phyloP scores from a whole-genome alignment of 2,113 vertebrate genomes.

The Astur gentilis region DNA sequence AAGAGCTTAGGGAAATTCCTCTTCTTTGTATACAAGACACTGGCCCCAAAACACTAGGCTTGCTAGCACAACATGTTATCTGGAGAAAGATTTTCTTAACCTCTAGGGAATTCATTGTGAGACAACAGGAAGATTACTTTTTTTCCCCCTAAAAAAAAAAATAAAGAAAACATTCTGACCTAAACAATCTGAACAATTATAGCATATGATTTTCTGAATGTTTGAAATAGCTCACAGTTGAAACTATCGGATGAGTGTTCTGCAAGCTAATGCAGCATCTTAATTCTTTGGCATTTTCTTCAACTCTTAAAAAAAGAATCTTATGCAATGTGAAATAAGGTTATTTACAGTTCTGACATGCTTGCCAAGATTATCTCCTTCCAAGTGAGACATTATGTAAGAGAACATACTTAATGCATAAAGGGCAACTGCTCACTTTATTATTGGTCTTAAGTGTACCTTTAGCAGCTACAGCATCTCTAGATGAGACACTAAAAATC shows the following conservation, averaged over 20 bases:
- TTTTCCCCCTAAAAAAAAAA: neutral
- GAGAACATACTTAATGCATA: neutral
- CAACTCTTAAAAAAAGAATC: neutral
- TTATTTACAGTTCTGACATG: neutral
- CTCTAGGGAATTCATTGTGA: neutral
- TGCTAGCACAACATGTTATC: neutral
- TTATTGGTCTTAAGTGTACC: neutral
- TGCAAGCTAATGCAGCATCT: neutral
- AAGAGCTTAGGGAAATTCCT: neutral
- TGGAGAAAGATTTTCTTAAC: neutral
- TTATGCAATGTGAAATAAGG: neutral
- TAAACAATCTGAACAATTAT: neutral
- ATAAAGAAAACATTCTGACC: neutral
- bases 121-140: neutral
- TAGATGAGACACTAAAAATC: neutral
- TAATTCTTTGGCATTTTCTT: neutral
- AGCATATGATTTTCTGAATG: neutral
- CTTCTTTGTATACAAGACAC: neutral
- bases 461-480: neutral
- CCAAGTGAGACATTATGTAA: neutral
- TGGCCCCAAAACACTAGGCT: neutral
- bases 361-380: neutral
- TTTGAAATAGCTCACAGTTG: neutral
- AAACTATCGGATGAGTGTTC: neutral
- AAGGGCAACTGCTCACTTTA: neutral